Evolutionary conservation across 2,797 vertebrate species (phyloP), one percentile per base, ranked within the genome.

Genomic region (Ptychobarbus kaznakovi): DNA sequence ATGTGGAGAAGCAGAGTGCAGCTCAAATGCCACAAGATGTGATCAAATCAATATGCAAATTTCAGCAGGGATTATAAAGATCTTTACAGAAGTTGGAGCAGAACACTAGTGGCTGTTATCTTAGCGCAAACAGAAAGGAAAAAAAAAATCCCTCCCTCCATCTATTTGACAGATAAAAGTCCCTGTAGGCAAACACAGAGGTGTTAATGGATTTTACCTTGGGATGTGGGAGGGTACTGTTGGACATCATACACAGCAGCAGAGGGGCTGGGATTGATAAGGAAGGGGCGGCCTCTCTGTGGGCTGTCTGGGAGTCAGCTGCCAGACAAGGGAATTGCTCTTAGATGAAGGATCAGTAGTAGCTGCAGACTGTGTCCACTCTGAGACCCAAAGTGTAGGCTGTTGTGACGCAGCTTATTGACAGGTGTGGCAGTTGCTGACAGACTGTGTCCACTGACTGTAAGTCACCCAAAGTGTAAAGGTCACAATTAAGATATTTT

Each of bases 11-110:
- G 76, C 66, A 46, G 53, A 77, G 40, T 72, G 63, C 78, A 85
- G 85, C 73, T 83, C 58, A 84, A 89, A 89, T 84, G 86, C 77
- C 56, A 87, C 53, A 76, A 73, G 51, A 73, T 38, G 81, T 42
- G 25, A 88, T 85, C 88, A 85, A 85, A 89, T 91, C 88, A 89
- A 84, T 89, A 91, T 90, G 89, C 86, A 89, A 88, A 91, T 92
- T 90, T 91, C 79, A 78, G 65, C 15, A 16, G 75, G 86, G 58
- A 89, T 87, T 89, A 89, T 61, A 77, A 66, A 65, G 70, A 73
- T 80, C 86, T 86, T 83, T 89, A 88, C 51, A 87, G 81, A 78
- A 87, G 88, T 76, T 84, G 66, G 77, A 88, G 86, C 80, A 78
- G 78, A 86, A 88, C 75, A 75, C 44, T 65, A 65, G 73, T 78